Evolutionary conservation across 92 coral and sea anemone species (phyloP).

Genomic region (Porites lobata): DNA sequence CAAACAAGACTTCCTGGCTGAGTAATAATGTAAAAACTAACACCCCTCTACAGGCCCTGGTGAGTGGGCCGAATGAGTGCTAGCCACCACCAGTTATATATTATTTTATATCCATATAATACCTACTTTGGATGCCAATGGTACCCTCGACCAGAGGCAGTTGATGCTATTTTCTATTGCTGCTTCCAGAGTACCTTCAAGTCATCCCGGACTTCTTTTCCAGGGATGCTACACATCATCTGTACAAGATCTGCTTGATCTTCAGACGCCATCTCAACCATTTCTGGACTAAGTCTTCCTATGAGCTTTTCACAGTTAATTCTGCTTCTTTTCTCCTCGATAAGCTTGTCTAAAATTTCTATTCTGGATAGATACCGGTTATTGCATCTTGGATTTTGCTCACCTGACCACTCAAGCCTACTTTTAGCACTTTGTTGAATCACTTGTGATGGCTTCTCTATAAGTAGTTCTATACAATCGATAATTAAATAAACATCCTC

Average conservation of each 20-base stretch:
- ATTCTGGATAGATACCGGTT: conserved; percentile 38
- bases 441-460: conserved; percentile 22
- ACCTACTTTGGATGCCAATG: conserved; percentile 72
- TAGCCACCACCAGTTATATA: no score
- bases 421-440: not conserved
- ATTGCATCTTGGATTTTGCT: not conserved
- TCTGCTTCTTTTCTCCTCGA: not conserved
- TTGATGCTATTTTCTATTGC: conserved; percentile 42
- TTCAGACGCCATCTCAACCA: conserved; percentile 40
- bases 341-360: conserved; percentile 10
- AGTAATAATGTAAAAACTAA: no score
- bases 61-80: no score
- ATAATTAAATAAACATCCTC: conserved; percentile 44
- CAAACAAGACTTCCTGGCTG: no score
- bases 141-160: conserved; percentile 27
- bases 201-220: conserved; percentile 44
- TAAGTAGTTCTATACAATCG: conserved; percentile 45
- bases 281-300: conserved; percentile 19
- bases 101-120: no score
- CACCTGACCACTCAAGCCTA: conserved; percentile 9
- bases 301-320: conserved; percentile 4
- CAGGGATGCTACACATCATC: conserved; percentile 8
- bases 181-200: conserved; percentile 50
- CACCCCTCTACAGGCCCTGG: no score
- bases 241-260: conserved; percentile 46